Evolutionary conservation across 2,888 invertebrate species (phyloP).

Genomic region (Sarcophaga caerulescens): DNA sequence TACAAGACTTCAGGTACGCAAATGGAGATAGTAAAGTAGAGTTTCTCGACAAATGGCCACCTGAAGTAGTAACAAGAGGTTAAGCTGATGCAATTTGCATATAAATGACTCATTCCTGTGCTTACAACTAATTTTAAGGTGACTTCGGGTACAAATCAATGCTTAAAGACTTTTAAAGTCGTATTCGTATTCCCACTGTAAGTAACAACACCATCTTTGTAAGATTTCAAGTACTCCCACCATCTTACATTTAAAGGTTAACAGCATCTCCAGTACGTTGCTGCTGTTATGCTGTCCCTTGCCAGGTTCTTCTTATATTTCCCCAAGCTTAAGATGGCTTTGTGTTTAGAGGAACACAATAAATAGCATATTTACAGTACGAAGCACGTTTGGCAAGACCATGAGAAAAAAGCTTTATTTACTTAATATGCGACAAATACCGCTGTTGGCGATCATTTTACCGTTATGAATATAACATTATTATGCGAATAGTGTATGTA

Average conservation of each 20-base stretch:
- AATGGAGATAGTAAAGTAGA: no score
- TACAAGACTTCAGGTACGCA: no score
- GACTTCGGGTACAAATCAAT: no score
- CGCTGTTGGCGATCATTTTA: slow-evolving; percentile 55
- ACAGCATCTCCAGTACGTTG: neutral
- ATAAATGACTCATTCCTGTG: no score
- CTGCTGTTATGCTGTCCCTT: neutral
- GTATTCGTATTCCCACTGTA: neutral
- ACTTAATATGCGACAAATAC: slow-evolving; percentile 66
- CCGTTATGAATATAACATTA: neutral
- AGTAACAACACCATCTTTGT: neutral
- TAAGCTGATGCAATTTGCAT: no score
- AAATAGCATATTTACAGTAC: slow-evolving; percentile 54
- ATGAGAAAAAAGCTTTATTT: slow-evolving; percentile 38
- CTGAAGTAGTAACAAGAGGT: no score
- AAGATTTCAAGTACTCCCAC: neutral
- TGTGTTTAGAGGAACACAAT: slow-evolving; percentile 30
- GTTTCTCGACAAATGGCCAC: no score
- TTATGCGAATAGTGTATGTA: slow-evolving; percentile 17
- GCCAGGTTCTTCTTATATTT: neutral
- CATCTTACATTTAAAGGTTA: neutral
- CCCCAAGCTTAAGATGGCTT: slow-evolving; percentile 12
- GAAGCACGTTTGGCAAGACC: slow-evolving; percentile 43
- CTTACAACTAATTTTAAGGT: no score
- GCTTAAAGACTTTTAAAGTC: neutral